phyloP scores from a whole-genome alignment of 2,797 vertebrate genomes.

The Adrianichthys oophorus region DNA sequence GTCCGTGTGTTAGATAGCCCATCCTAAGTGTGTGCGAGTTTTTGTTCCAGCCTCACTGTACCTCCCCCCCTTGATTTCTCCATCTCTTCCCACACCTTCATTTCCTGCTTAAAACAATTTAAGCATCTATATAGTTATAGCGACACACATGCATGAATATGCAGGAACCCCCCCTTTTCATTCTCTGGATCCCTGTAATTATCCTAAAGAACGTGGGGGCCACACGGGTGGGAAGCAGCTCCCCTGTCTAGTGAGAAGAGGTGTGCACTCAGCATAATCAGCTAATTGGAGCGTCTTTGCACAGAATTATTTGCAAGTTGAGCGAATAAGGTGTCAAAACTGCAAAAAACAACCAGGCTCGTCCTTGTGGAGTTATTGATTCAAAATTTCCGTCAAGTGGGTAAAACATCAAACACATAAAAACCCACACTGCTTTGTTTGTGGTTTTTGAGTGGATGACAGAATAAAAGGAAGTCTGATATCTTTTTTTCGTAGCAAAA shows the following conservation, averaged over 20 bases:
- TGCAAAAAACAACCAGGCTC: slow-evolving; percentile 37
- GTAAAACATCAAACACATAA: slow-evolving; percentile 60
- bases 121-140: slow-evolving; percentile 37
- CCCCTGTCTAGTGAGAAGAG: slow-evolving; percentile 64
- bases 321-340: slow-evolving; percentile 72
- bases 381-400: slow-evolving; percentile 66
- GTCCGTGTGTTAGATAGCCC: slow-evolving; percentile 67
- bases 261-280: slow-evolving; percentile 70
- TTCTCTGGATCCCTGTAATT: slow-evolving; percentile 69
- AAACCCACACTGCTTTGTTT: slow-evolving; percentile 28
- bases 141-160: slow-evolving; percentile 28
- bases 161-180: slow-evolving; percentile 47
- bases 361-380: slow-evolving; percentile 55
- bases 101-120: slow-evolving; percentile 46
- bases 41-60: slow-evolving; percentile 11
- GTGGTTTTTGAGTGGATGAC: slow-evolving; percentile 53
- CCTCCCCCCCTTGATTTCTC: slow-evolving; percentile 28
- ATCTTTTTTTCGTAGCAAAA: slow-evolving; percentile 65
- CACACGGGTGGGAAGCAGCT: slow-evolving; percentile 71
- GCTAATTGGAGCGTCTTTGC: slow-evolving; percentile 76
- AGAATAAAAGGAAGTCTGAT: slow-evolving; percentile 22
- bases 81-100: slow-evolving; percentile 35
- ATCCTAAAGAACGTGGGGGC: slow-evolving; percentile 67
- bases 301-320: slow-evolving; percentile 66
- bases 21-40: slow-evolving; percentile 28